Evolutionary conservation across 1,140 invertebrate species (phyloP), one percentile per base, ranked within the genome.

Genomic region (Sinella curviseta): DNA sequence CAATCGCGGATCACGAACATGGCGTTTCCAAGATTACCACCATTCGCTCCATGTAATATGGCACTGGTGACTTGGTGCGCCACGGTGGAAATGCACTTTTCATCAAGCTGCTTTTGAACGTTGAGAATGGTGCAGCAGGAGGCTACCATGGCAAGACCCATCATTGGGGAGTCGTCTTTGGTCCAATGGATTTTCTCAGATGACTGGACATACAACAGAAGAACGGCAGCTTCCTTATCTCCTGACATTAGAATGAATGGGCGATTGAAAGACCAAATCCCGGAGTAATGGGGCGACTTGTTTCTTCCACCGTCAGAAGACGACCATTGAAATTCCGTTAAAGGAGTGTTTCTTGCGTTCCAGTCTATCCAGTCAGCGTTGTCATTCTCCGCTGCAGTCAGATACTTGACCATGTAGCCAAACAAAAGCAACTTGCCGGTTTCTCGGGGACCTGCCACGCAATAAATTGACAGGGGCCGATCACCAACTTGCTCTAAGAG

Each of bases 161-260:
- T 91, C 28, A 93, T 89, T 33, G 90, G 91, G 12, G 91, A 91
- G 73, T 91, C n/a, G n/a, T n/a, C n/a, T n/a, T n/a, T n/a, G n/a
- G n/a, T n/a, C n/a, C n/a, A n/a, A n/a, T n/a, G n/a, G n/a, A n/a
- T n/a, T n/a, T n/a, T n/a, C n/a, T n/a, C n/a, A n/a, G n/a, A n/a
- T n/a, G n/a, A n/a, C n/a, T n/a, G n/a, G n/a, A n/a, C n/a, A n/a
- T n/a, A n/a, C n/a, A n/a, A n/a, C n/a, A n/a, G n/a, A n/a, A n/a
- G n/a, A n/a, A n/a, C n/a, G n/a, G n/a, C n/a, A n/a, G n/a, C n/a
- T n/a, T n/a, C n/a, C n/a, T n/a, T n/a, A n/a, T n/a, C n/a, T n/a
- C n/a, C n/a, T n/a, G n/a, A n/a, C n/a, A n/a, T n/a, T n/a, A n/a
- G n/a, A n/a, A n/a, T n/a, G n/a, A n/a, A n/a, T n/a, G n/a, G n/a